Base-by-base conservation (phyloP, 2,113 vertebrate genomes). In the Oplegnathus fasciatus region DNA sequence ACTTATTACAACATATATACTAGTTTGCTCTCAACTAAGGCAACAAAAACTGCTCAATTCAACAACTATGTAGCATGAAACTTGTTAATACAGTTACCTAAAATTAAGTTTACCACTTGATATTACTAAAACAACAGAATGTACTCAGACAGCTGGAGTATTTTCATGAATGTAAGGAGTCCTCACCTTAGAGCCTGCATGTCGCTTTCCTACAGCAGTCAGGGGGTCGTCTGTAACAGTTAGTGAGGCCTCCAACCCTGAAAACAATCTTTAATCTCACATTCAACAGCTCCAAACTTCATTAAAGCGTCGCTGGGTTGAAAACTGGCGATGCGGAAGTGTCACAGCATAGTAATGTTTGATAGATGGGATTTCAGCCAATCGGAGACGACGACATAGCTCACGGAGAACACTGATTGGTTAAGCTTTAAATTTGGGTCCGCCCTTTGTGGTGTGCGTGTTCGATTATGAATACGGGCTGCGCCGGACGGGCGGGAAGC, bases 171-270 rank as follows among this genome's bases (percentile, higher is more conserved):
- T 48, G 9, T 28, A 46, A 57, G 10, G 3, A 15, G 2, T 24
- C 0, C 82, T 85, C 22, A 94, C 93, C 91, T 92, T 50, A 93
- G 9, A 30, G 57, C 0, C 26, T 88, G 67, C 93, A 93, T 93
- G 1, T 69, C 26, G 0, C 34, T 65, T 70, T 1, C 28, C 34
- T 6, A 9, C 55, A 62, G 15, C 17, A 11, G n/a, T 18, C 34
- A 61, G 0, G 0, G 14, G 2, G 1, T 3, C 10, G 13, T 5
- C 14, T 28, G 60, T 5, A 15, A 37, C 34, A 37, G 34, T 37
- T 1, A 17, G 4, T 18, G 4, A 9, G 58, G 4, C 6, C 6
- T 15, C 2, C 44, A 52, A 73, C 32, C 17, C 22, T 10, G n/a
- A 7, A 60, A 40, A 42, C 18, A 13, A 13, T 10, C 1, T 50